A percentile compares a stretch with the other conserved stretches of the same genome.
phyloP scores from a whole-genome alignment of 2,113 vertebrate genomes.

The Fukomys damarensis region DNA sequence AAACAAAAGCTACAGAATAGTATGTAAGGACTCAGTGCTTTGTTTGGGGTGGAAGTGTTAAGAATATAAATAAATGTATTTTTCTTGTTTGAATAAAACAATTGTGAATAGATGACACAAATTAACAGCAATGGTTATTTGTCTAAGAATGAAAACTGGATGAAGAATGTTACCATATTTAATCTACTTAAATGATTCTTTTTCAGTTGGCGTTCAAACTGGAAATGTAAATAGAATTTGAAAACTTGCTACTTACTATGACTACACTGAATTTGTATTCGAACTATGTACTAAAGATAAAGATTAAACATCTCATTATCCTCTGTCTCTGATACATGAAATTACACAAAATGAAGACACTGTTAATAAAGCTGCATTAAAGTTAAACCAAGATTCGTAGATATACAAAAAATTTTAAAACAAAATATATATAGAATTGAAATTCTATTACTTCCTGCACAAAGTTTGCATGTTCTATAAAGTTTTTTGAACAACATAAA shows the following conservation, averaged over 20 bases:
- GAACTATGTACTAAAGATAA: background rate
- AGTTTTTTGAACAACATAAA: background rate
- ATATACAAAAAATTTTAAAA: background rate
- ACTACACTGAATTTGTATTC: background rate
- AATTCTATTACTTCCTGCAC: background rate
- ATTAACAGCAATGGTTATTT: background rate
- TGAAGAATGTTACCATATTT: background rate
- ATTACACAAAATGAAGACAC: slow-evolving; percentile 25
- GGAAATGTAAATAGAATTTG: slow-evolving; percentile 47
- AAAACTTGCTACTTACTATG: background rate
- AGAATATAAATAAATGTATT: background rate
- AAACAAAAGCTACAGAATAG: background rate
- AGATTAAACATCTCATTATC: slow-evolving; percentile 36
- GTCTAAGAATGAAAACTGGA: background rate
- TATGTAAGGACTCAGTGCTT: background rate
- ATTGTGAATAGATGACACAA: background rate
- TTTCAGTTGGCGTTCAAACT: slow-evolving; percentile 24
- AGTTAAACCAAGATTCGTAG: slow-evolving; percentile 23
- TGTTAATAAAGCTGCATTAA: slow-evolving; percentile 14
- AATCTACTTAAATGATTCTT: slow-evolving; percentile 19
- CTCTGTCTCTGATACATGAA: background rate
- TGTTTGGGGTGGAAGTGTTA: background rate
- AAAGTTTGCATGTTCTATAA: background rate
- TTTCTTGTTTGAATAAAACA: background rate
- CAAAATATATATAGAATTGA: slow-evolving; percentile 1